These are phyloP conservation scores for Cephalotes varians DNA, from an alignment of 2,888 invertebrate species.

Conservation along the genomic window DNA sequence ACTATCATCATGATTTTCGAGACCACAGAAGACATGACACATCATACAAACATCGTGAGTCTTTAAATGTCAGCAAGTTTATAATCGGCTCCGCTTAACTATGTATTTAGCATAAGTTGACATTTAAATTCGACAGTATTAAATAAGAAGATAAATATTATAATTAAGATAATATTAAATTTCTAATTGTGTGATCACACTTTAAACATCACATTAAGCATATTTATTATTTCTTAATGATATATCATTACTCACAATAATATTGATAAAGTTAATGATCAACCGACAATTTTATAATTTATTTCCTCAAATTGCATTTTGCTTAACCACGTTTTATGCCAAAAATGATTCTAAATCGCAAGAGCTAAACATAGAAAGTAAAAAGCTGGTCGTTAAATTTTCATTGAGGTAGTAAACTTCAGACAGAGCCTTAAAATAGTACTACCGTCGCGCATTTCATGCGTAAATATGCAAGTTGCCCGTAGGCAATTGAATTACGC, in stretches of 20 bases:
- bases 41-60: conserved; percentile 55
- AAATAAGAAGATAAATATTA: background rate
- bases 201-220: background rate
- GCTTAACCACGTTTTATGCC: background rate
- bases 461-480: background rate
- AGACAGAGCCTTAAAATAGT: conserved; percentile 29
- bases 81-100: background rate
- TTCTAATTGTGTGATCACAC: background rate
- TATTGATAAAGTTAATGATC: background rate
- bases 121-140: background rate
- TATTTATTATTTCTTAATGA: background rate
- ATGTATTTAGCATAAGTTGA: background rate
- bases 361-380: background rate
- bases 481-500: conserved; percentile 7
- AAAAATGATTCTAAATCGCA: background rate
- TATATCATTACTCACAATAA: background rate
- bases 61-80: conserved; percentile 5
- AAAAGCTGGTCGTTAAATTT: conserved; percentile 1
- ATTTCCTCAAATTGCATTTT: background rate
- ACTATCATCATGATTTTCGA: conserved; percentile 68
- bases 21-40: conserved; percentile 14
- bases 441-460: background rate
- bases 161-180: background rate
- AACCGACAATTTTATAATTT: background rate
- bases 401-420: background rate